Conservation (phyloP, 2,888 invertebrate species). For the Iselma pallidipennis region DNA sequence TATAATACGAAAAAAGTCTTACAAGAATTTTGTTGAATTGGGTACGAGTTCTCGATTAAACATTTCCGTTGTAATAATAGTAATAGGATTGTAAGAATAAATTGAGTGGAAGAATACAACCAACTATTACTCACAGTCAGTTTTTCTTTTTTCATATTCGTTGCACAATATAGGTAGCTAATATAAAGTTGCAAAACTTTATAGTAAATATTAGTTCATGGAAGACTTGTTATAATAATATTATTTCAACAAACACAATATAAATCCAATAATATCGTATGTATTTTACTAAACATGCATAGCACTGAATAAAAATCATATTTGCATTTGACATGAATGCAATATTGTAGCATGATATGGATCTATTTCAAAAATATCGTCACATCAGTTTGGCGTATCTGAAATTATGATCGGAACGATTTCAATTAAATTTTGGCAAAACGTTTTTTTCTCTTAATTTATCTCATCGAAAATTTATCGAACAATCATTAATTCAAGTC, state of each 20-base stretch:
- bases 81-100: not conserved
- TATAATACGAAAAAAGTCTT: not conserved
- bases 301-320: not conserved
- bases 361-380: not conserved
- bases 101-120: not conserved
- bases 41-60: not conserved
- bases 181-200: too few relatives aligned
- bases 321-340: conserved; percentile 2
- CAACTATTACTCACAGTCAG: too few relatives aligned
- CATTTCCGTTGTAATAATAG: not conserved
- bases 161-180: too few relatives aligned
- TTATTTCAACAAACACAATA: too few relatives aligned
- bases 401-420: not conserved
- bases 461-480: not conserved
- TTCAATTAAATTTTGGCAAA: not conserved
- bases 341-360: not conserved
- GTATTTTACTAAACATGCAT: not conserved
- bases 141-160: too few relatives aligned
- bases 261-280: not conserved
- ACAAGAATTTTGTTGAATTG: not conserved
- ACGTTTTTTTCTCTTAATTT: not conserved
- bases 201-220: too few relatives aligned
- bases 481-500: too few relatives aligned
- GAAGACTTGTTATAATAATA: too few relatives aligned
- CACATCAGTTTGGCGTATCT: conserved; percentile 1